Evolutionary conservation across 2,113 vertebrate genomes (phyloP).

Genomic region (Egretta garzetta): DNA sequence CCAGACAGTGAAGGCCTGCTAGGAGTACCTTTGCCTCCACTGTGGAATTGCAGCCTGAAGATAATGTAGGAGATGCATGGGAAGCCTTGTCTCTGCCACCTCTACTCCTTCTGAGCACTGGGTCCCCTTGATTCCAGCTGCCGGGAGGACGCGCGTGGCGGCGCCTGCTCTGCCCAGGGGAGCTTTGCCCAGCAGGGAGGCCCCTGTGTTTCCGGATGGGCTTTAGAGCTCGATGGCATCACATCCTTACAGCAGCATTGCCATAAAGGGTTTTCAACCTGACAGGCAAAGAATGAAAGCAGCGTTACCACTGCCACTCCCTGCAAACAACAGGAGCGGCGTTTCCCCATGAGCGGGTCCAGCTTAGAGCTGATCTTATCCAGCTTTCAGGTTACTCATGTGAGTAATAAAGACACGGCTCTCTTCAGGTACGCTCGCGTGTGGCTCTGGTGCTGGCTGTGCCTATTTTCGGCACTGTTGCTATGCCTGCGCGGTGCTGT

Average conservation of each 20-base stretch:
- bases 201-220: not conserved
- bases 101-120: not conserved
- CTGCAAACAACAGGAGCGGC: not conserved
- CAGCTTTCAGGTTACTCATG: not conserved
- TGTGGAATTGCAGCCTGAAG: not conserved
- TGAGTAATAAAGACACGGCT: not conserved
- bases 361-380: not conserved
- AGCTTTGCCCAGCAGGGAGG: not conserved
- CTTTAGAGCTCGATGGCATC: not conserved
- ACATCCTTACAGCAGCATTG: accelerated
- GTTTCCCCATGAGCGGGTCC: accelerated
- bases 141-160: accelerated
- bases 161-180: not conserved
- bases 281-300: accelerated
- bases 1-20: not conserved
- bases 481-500: not conserved
- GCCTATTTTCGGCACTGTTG: not conserved
- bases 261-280: not conserved
- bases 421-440: not conserved
- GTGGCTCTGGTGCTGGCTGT: not conserved
- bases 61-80: accelerated
- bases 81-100: not conserved
- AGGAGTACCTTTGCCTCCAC: not conserved
- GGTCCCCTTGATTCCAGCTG: not conserved
- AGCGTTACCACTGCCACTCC: accelerated